Base-by-base conservation (phyloP, 2,113 vertebrate genomes). In the Caracal caracal region DNA sequence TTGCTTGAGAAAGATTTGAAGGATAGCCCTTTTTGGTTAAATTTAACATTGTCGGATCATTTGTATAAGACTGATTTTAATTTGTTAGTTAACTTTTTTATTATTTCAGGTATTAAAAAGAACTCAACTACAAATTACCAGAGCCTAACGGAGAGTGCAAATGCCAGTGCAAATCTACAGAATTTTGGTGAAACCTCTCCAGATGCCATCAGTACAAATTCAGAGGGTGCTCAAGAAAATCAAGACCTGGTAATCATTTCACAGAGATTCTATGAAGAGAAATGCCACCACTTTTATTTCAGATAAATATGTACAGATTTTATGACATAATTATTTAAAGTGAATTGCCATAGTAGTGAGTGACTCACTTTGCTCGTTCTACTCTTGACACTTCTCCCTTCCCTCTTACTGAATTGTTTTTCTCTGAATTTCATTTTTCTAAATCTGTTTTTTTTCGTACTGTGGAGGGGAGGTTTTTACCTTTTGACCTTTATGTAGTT, bases 161-260 rank as follows among this genome's bases (percentile, higher is more conserved):
- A 96, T 0, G 98, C 99, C 95, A 96, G 98, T 96, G 35, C 93
- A 97, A 95, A 98, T 78, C 97, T 93, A 73, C 99, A 99, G 85
- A 99, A 98, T 92, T 99, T 99, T 88, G 99, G 98, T 24, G 99
- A 98, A 56, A 98, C 98, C 56, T 99, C 99, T 93, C 99, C 99
- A 33, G 99, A 99, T 96, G 99, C 99, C 1, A 97, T 99, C 97
- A 99, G 99, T n/a, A 99, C 99, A 30, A 98, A 99, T 88, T 99
- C 99, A 84, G 99, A 99, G 98, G 99, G 99, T 98, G 99, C 98
- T 49, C 99, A 99, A 7, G 99, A 99, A 40, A 98, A 98, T 92
- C 98, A 97, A 86, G 99, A 99, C 95, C 97, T 99, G 98, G 99
- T 99, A 99, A 99, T 97, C 53, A 49, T 93, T 49, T 17, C 94